Evolutionary conservation across 2,888 invertebrate species (phyloP), one percentile per base, ranked within the genome.

Genomic region (Mallateleia sp.): DNA sequence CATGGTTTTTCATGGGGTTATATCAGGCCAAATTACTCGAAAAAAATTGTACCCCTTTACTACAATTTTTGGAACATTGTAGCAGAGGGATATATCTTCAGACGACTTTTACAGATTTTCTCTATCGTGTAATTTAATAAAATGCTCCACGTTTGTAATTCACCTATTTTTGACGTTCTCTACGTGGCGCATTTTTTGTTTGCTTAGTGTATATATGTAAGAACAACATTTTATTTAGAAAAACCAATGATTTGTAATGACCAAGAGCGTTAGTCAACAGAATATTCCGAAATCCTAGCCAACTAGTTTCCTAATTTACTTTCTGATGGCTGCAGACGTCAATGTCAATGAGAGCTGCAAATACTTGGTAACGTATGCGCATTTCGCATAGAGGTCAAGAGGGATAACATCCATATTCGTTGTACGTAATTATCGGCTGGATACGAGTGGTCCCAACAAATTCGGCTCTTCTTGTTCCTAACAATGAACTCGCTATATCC

Each of bases 341-440:
- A 77, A 75, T 71, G 69, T 74, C 60, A 62, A 64, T 60, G 32
- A 54, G 75, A 69, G 67, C 52, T 62, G 54, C 34, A 67, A 83
- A 75, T 74, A 66, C 82, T 69, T 64, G 66, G 78, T 66, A 72
- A 64, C 72, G 52, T 84, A 72, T 84, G 77, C 84, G 71, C 71
- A 56, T 62, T 47, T 75, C 47, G 54, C 32, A 66, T 45, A 18
- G 32, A 28, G 84, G 84, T 72, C 84, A 72, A 84, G 82, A 25
- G 77, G 56, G 32, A 69, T 66, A 71, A 72, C 81, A 58, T 72
- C 45, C 82, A 75, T 60, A 64, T 71, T 77, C 77, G 77, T 77
- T 83, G 83, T 64, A 72, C 62, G 77, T 83, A 77, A 83, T 83
- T 83, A 83, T 71, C 64, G 71, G 83, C 47, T 67, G n/a, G 58